phyloP scores from a whole-genome alignment of 2,888 invertebrate genomes.

The Drosophila greeni region DNA sequence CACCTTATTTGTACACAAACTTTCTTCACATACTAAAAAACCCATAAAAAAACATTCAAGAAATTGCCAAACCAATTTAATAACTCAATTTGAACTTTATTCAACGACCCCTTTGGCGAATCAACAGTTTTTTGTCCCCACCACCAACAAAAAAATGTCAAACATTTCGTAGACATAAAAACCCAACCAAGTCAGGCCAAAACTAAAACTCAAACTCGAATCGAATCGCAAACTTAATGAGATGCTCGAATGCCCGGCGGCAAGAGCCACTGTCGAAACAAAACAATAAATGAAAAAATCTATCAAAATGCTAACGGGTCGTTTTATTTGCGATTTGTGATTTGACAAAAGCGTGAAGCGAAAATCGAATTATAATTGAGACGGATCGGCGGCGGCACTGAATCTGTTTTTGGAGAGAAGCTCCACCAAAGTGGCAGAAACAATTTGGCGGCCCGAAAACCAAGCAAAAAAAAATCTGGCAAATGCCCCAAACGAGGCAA shows the following conservation, averaged over 20 bases:
- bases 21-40: not conserved
- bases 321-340: slow-evolving; percentile 41
- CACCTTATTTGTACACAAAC: not conserved
- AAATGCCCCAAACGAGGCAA: slow-evolving; percentile 46
- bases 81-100: slow-evolving; percentile 37
- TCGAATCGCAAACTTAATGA: slow-evolving; percentile 31
- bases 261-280: slow-evolving; percentile 34
- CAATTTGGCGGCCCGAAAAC: slow-evolving; percentile 23
- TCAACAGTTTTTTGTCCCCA: slow-evolving; percentile 7
- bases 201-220: slow-evolving; percentile 6
- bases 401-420: slow-evolving; percentile 6
- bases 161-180: slow-evolving; percentile 34
- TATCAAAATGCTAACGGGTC: slow-evolving; percentile 60
- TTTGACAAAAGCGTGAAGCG: slow-evolving; percentile 49
- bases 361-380: slow-evolving; percentile 44
- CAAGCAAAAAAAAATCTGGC: slow-evolving; percentile 30
- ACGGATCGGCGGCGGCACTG: slow-evolving; percentile 1
- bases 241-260: slow-evolving; percentile 29
- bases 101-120: slow-evolving; percentile 16
- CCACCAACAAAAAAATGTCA: slow-evolving; percentile 15
- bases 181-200: slow-evolving; percentile 13
- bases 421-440: slow-evolving; percentile 18
- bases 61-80: slow-evolving; percentile 12
- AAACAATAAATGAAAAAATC: slow-evolving; percentile 59
- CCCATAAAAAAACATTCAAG: not conserved